Conservation (phyloP, 2,113 vertebrate genomes). For the Leucoraja erinaceus region DNA sequence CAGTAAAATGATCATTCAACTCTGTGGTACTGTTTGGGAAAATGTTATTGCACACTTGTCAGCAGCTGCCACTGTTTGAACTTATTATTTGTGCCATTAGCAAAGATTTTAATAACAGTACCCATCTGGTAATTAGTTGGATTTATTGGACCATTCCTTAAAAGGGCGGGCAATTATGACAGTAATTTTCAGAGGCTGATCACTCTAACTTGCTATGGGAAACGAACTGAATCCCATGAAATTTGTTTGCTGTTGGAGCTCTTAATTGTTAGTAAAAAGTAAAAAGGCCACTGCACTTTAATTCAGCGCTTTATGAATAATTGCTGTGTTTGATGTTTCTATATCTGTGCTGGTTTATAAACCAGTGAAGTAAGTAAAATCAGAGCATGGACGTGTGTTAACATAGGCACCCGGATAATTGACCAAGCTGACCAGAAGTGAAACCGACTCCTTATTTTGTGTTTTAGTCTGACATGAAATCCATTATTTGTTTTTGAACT, state of each 20-base stretch:
- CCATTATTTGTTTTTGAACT: neutral
- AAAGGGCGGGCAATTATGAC: slow-evolving; percentile 44
- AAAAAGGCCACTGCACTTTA: slow-evolving; percentile 7
- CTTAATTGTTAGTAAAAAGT: slow-evolving; percentile 8
- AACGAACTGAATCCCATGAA: slow-evolving; percentile 30
- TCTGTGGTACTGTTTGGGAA: slow-evolving; percentile 36
- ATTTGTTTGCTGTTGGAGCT: slow-evolving; percentile 30
- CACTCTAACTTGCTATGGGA: slow-evolving; percentile 34
- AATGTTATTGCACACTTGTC: slow-evolving; percentile 37
- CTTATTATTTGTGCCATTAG: slow-evolving; percentile 44
- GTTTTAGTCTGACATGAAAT: neutral
- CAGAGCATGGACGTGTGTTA: neutral
- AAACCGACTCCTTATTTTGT: neutral
- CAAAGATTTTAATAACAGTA: slow-evolving; percentile 45
- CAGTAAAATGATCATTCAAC: slow-evolving; percentile 29
- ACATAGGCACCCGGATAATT: neutral
- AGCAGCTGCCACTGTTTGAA: slow-evolving; percentile 42
- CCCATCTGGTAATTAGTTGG: slow-evolving; percentile 43
- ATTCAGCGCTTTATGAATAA: neutral
- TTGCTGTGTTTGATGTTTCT: neutral
- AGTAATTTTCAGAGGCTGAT: slow-evolving; percentile 37
- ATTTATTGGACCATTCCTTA: slow-evolving; percentile 43
- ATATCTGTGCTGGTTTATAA: neutral
- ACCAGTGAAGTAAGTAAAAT: neutral
- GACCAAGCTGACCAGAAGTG: neutral